Conservation (phyloP, 2,113 vertebrate genomes). For the Brachypodius melanocephalos region DNA sequence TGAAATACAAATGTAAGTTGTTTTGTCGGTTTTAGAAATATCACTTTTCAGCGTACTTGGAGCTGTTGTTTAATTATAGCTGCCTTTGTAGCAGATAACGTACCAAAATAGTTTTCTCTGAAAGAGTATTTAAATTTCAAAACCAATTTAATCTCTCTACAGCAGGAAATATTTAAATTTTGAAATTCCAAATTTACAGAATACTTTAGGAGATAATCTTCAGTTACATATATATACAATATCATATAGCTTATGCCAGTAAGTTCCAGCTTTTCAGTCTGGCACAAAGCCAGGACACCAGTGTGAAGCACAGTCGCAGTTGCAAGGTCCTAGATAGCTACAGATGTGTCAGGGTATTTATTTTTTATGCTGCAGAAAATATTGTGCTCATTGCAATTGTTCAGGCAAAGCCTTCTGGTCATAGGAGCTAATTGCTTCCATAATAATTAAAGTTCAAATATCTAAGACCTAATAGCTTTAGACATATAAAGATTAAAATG, state of each 20-base stretch:
- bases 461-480: slow-evolving; percentile 39
- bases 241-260: background rate
- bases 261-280: background rate
- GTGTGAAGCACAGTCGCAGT: background rate
- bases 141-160: background rate
- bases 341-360: background rate
- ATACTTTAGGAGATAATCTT: background rate
- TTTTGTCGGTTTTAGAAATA: background rate
- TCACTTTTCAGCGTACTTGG: background rate
- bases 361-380: background rate
- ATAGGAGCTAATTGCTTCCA: background rate
- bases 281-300: background rate
- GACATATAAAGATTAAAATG: slow-evolving; percentile 3
- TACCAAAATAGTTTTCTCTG: background rate
- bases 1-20: background rate
- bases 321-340: background rate
- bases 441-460: slow-evolving; percentile 13
- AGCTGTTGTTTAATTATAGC: background rate
- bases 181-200: background rate
- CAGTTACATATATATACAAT: background rate
- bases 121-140: background rate
- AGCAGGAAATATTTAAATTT: background rate
- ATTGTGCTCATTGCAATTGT: background rate
- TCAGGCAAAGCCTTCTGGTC: background rate
- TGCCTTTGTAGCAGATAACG: background rate